phyloP scores from a whole-genome alignment of 2,888 invertebrate genomes.

The Ormyrus pomaceus region DNA sequence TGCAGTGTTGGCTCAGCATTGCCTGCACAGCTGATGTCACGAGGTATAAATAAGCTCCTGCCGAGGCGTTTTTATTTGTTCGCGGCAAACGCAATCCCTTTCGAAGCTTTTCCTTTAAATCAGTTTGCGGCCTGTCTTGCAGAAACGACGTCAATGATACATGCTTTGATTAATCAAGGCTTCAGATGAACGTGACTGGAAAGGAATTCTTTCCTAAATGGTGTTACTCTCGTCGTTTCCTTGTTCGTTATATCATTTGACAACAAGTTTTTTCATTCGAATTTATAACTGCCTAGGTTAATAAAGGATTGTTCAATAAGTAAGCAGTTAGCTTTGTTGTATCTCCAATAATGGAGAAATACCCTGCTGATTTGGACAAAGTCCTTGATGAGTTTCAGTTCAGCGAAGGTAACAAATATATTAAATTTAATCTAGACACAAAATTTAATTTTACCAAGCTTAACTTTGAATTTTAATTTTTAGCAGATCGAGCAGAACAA shows the following conservation, averaged over 20 bases:
- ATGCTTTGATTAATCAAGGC: constrained; percentile 22
- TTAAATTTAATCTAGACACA: background rate
- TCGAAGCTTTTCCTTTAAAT: constrained; percentile 2
- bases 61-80: constrained; percentile 9
- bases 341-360: constrained; percentile 77
- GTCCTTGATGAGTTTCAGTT: constrained; percentile 90
- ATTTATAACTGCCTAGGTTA: constrained; percentile 45
- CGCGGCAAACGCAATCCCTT: background rate
- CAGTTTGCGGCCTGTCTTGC: background rate
- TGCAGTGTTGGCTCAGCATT: constrained; percentile 30
- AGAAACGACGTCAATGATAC: constrained; percentile 28
- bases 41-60: constrained; percentile 55
- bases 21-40: constrained; percentile 57
- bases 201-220: constrained; percentile 34
- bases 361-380: constrained; percentile 87
- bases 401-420: constrained; percentile 78
- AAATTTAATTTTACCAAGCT: constrained; percentile 3
- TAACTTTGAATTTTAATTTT: background rate
- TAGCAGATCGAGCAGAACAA: constrained; percentile 71
- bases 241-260: constrained; percentile 44
- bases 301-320: constrained; percentile 57
- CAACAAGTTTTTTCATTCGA: constrained; percentile 14
- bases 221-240: constrained; percentile 34
- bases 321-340: constrained; percentile 43
- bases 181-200: constrained; percentile 46